Base-by-base conservation (phyloP, 30 jellyfish, hydroid and myxozoan species). In the Chironex yamaguchii region DNA sequence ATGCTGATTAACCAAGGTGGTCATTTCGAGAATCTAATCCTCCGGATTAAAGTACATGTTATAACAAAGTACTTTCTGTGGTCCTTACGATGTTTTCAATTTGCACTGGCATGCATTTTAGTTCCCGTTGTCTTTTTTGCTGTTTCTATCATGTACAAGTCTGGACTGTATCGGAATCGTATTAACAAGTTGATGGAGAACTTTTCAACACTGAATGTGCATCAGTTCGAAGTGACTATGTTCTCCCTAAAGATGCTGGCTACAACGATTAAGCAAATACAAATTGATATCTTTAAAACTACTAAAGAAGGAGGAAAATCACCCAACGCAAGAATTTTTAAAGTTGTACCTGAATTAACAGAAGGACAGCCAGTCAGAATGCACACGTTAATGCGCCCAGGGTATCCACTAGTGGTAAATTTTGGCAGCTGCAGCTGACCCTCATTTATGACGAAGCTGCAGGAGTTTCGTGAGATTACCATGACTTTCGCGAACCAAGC, bases 391-490 rank as follows among this genome's bases (percentile, higher is more conserved):
- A 34, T 80, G 12, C 71, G 74, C 34, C 64, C 62, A 48, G 92
- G 71, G 49, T 85, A 84, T 49, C 98, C 98, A 0, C 72, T 91
- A 49, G 98, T 91, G 23, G 28, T 91, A 71, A 84, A 81, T 88
- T 91, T 91, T 62, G 98, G 98, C 25, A 91, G 98, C 75, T 83
- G 94, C 83, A 72, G 93, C 94, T 91, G 98, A 91, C 96, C 96
- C 36, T 89, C 96, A 87, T 91, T 91, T 42, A 84, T 91, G 96
- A 89, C 89, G 84, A 64, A 76, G 84, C 12, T 91, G 67, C 49
- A 77, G 36, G 92, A 79, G 64, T 91, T 84, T 75, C 52, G 92
- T 84, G 79, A 75, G 34, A 73, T 91, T 25, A 74, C 84, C 24
- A 34, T 51, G n/a, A 67, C 63, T 73, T 91, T 49, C 72, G 89